phyloP scores from a whole-genome alignment of 2,888 invertebrate genomes.

The Cosmopolites sordidus region DNA sequence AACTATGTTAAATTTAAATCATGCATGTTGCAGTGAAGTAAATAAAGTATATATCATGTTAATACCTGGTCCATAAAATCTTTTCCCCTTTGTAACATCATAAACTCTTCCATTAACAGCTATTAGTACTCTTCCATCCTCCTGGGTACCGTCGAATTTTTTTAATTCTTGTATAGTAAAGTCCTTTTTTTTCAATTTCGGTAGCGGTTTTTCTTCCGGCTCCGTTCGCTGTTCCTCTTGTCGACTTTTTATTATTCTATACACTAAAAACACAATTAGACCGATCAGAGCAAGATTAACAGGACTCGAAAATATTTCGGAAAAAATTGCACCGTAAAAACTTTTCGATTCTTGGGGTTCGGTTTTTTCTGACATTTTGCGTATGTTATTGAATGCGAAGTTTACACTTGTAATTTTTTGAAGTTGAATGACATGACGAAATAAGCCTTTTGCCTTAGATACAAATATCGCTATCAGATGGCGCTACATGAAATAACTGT shows the following conservation, averaged over 20 bases:
- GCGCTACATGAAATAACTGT: too few species aligned
- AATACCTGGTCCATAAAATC: slow-evolving; percentile 91
- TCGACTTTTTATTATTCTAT: slow-evolving; percentile 66
- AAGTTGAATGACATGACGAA: slow-evolving; percentile 21
- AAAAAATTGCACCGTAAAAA: slow-evolving; percentile 49
- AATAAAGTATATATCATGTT: too few species aligned
- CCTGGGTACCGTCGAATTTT: slow-evolving; percentile 79
- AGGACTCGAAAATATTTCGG: slow-evolving; percentile 66
- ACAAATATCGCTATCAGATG: too few species aligned
- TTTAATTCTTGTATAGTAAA: slow-evolving; percentile 85
- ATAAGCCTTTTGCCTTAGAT: too few species aligned
- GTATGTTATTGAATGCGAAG: slow-evolving; percentile 5
- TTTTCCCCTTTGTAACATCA: slow-evolving; percentile 86
- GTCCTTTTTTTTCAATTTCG: slow-evolving; percentile 82
- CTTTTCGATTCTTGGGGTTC: slow-evolving; percentile 38
- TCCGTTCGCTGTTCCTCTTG: slow-evolving; percentile 33
- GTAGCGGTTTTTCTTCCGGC: slow-evolving; percentile 50
- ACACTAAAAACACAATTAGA: slow-evolving; percentile 66
- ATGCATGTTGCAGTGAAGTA: slow-evolving; percentile 15
- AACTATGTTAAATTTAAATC: too few species aligned
- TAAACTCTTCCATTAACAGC: slow-evolving; percentile 94
- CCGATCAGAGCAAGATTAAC: slow-evolving; percentile 65
- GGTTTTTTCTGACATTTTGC: slow-evolving; percentile 42
- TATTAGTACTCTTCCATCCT: slow-evolving; percentile 83
- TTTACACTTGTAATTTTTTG: slow-evolving; percentile 6